A percentile compares a stretch with the other conserved stretches of the same genome.
Evolutionary conservation across 2,888 invertebrate genomes (phyloP).

Genomic region (Dexiosoma caninum): DNA sequence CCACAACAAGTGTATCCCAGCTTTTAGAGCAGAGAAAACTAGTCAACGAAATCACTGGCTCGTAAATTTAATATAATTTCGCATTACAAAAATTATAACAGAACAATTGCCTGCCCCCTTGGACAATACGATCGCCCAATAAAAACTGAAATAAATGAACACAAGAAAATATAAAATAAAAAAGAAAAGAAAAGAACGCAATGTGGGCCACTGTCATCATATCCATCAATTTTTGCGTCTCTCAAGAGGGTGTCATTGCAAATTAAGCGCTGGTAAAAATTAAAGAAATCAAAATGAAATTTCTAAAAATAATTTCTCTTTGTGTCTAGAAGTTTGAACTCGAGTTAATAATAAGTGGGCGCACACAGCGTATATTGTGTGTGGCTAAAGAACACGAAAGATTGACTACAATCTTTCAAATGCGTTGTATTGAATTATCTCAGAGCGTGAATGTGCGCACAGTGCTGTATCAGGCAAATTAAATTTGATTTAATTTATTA

Average conservation of each 20-base stretch:
- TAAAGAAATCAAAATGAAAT: background rate
- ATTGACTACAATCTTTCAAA: background rate
- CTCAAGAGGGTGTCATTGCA: constrained; percentile 37
- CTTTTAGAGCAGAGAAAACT: background rate
- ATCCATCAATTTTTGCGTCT: constrained; percentile 31
- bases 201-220: constrained; percentile 55
- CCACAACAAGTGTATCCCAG: constrained; percentile 12
- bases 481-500: constrained; percentile 59
- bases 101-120: background rate
- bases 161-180: background rate
- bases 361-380: background rate
- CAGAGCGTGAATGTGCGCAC: background rate
- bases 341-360: constrained; percentile 23
- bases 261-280: constrained; percentile 12
- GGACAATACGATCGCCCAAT: background rate
- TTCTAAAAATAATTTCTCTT: constrained; percentile 53
- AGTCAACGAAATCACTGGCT: constrained; percentile 30
- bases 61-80: constrained; percentile 60
- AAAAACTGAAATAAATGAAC: background rate
- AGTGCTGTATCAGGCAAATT: constrained; percentile 39
- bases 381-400: background rate
- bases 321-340: constrained; percentile 26
- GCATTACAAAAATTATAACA: constrained; percentile 25
- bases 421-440: background rate
- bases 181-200: background rate